phyloP scores from a whole-genome alignment of 2,888 invertebrate species.

The Thecophora atra region DNA sequence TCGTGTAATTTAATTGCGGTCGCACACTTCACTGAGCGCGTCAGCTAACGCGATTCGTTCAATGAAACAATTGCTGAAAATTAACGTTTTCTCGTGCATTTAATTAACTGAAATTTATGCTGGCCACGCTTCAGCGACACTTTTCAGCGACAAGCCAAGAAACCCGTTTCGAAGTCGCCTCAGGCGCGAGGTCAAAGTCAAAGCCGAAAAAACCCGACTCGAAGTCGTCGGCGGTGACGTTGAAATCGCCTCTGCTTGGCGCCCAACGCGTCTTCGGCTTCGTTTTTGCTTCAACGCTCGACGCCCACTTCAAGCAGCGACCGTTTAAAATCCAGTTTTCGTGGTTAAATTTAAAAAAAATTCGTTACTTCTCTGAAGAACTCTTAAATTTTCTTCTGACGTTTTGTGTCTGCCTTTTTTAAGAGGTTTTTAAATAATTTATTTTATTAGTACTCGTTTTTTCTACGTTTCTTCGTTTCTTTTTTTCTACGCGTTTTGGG shows the following conservation, averaged over 20 bases:
- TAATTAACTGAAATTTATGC: neutral
- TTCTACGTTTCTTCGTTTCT: neutral
- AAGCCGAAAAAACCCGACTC: slow-evolving; percentile 1
- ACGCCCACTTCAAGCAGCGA: slow-evolving; percentile 18
- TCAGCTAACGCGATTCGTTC: no score
- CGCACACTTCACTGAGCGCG: no score
- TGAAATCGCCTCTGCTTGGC: neutral
- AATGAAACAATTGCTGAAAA: neutral
- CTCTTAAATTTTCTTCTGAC: neutral
- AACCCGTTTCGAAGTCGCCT: neutral
- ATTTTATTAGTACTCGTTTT: neutral
- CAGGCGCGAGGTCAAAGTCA: slow-evolving; percentile 23
- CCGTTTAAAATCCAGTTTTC: slow-evolving; percentile 13
- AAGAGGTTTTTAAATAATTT: slow-evolving; percentile 9
- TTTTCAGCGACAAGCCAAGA: no score
- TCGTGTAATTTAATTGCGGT: no score
- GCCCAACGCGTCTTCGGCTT: neutral
- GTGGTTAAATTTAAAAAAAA: neutral
- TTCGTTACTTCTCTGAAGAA: no score
- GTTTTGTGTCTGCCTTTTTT: slow-evolving; percentile 5
- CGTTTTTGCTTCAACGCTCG: neutral
- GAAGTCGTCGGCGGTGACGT: neutral
- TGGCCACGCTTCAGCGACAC: neutral
- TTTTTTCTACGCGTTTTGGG: neutral
- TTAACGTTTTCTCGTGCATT: neutral